Evolutionary conservation across 2,888 invertebrate genomes (phyloP), one percentile per base, ranked within the genome.

Genomic region (Andrena bicolor): DNA sequence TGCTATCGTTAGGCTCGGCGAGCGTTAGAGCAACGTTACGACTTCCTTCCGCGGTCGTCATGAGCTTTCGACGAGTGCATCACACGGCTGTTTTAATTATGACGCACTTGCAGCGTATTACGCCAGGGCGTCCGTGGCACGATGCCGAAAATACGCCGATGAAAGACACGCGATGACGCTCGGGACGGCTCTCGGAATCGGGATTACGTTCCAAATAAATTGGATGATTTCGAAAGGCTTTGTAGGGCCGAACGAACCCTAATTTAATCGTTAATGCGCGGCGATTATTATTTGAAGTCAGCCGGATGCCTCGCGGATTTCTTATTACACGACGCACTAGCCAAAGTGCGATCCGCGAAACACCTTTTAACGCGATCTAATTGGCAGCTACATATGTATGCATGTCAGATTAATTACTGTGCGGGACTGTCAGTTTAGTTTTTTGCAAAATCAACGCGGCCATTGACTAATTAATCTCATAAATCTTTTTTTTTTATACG

Each of bases 71-170:
- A 49, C 61, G 32, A 71, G 65, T 51, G 61, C 68, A 71, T 69
- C 72, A 20, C 60, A 26, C 48, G 65, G 79, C 70, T 83, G 72
- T 84, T 85, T 84, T 83, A 84, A 86, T 83, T 84, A 84, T 89
- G 87, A 89, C 88, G 89, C 86, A 88, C 78, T 74, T 53, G 35
- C 69, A 58, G 65, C 81, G 76, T 85, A 80, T 85, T 85, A 79
- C 82, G 69, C 81, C 61, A 72, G 23, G 64, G 10, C 68, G 75
- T 73, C 61, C 70, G 63, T 78, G 84, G 84, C 84, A 73, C 53
- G 71, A 68, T 76, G 88, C 87, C 82, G 76, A 88, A 86, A 86
- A 82, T 81, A 86, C 82, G 84, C 84, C 82, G 86, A 84, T 69
- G 79, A 82, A 76, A 88, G 77, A 63, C 35, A 41, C 35, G 56